Evolutionary conservation across 1,140 invertebrate genomes (phyloP), one percentile per base, ranked within the genome.

Genomic region (Asobara japonica): DNA sequence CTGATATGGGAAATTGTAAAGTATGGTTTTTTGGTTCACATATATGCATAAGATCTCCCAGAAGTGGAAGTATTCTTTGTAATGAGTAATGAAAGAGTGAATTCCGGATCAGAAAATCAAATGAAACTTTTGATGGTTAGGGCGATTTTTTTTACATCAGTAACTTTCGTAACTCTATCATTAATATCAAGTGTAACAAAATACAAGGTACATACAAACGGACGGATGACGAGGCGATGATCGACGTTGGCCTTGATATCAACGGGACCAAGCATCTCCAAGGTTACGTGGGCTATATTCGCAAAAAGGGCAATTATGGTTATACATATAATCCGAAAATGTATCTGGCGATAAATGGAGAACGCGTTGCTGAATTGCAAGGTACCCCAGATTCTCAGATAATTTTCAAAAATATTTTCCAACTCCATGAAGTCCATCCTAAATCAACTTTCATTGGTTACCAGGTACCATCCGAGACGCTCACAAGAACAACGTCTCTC

Each of bases 231-330:
- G 90, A 93, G 74, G 91, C 91, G 67, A 89, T 89, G 33, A 79
- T 93, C n/a, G 89, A 92, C 64, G 88, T 92, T 1, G 90, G 89
- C 8, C 80, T 93, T 0, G 90, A 93, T 77, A 90, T 93, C 27
- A 91, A 94, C 76, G 90, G 91, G 0, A 89, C 89, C 20, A 93
- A 93, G 76, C 91, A 93, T 78, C 89, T 94, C 31, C 91, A 93
- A 78, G 90, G 91, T 77, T 78, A 85, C 81, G 20, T 89, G 80
- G 82, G 90, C 80, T 82, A 91, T 83, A 76, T 84, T 29, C 84
- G 86, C 48, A 85, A 89, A 66, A 83, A 85, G 48, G 86, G 85
- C 29, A 90, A 88, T 70, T 87, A 92, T 75, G 92, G 92, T 2
- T 90, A 86, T 64, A 89, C 89, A 1, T 93, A 92, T 80, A 83